Evolutionary conservation across 2,113 vertebrate species (phyloP).

Genomic region (Cheilinus undulatus): DNA sequence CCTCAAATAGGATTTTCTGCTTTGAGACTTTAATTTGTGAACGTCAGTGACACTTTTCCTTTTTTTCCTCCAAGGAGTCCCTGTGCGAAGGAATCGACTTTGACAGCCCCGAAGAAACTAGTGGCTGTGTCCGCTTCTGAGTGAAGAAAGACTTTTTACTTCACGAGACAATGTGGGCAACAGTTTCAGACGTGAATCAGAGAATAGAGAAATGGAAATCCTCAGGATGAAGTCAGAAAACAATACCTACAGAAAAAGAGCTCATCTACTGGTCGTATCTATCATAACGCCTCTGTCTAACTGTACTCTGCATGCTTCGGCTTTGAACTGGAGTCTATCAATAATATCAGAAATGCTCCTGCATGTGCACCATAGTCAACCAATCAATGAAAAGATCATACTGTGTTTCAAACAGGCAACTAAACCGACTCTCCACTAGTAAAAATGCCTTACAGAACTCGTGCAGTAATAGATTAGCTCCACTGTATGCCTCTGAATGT

Average conservation of each 20-base stretch:
- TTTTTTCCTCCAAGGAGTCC: constrained; percentile 75
- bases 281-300: constrained; percentile 19
- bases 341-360: constrained; percentile 27
- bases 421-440: constrained; percentile 20
- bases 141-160: constrained; percentile 41
- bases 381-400: constrained; percentile 6
- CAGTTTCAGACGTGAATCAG: constrained; percentile 6
- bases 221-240: background rate
- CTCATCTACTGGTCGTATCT: constrained; percentile 2
- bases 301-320: constrained; percentile 55
- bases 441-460: constrained; percentile 47
- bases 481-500: constrained; percentile 30
- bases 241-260: background rate
- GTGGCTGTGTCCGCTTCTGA: constrained; percentile 83
- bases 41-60: background rate
- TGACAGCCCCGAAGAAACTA: constrained; percentile 80
- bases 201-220: background rate
- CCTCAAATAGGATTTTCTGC: constrained; percentile 6
- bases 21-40: constrained; percentile 15
- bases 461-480: constrained; percentile 11
- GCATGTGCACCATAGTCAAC: constrained; percentile 41
- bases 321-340: constrained; percentile 21
- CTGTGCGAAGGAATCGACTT: constrained; percentile 83
- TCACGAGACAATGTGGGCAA: background rate
- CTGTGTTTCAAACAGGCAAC: constrained; percentile 14